Conservation (phyloP, 2,797 vertebrate genomes). For the Arremon aurantiirostris region DNA sequence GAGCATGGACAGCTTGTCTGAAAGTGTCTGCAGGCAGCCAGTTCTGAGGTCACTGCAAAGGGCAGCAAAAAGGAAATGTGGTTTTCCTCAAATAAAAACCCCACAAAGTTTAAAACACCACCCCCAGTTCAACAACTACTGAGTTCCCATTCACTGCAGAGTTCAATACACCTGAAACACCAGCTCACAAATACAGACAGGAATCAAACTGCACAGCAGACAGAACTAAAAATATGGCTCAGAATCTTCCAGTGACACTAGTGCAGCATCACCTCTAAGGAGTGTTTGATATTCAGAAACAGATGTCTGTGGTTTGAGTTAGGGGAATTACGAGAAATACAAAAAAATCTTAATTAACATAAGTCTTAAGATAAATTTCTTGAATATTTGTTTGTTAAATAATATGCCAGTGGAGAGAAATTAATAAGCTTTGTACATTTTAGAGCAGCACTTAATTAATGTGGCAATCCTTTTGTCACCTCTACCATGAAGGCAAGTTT, state of each 20-base stretch:
- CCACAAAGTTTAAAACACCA: neutral
- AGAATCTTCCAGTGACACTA: neutral
- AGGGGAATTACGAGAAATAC: neutral
- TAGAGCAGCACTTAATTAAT: neutral
- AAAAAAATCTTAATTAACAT: neutral
- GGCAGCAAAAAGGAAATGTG: neutral
- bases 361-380: neutral
- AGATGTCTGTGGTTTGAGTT: neutral
- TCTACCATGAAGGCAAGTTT: neutral
- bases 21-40: neutral
- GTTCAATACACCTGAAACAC: neutral
- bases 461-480: neutral
- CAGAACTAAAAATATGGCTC: neutral
- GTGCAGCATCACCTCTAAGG: neutral
- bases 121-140: neutral
- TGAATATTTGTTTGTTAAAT: neutral
- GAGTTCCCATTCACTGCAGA: neutral
- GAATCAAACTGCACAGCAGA: neutral
- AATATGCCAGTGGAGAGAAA: neutral
- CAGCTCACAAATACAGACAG: neutral
- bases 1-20: rapidly evolving
- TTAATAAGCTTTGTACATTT: neutral
- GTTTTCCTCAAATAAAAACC: neutral
- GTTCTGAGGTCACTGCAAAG: neutral
- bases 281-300: neutral